Evolutionary conservation across 2,797 vertebrate species (phyloP), one percentile per base, ranked within the genome.

Genomic region (Allobates femoralis): DNA sequence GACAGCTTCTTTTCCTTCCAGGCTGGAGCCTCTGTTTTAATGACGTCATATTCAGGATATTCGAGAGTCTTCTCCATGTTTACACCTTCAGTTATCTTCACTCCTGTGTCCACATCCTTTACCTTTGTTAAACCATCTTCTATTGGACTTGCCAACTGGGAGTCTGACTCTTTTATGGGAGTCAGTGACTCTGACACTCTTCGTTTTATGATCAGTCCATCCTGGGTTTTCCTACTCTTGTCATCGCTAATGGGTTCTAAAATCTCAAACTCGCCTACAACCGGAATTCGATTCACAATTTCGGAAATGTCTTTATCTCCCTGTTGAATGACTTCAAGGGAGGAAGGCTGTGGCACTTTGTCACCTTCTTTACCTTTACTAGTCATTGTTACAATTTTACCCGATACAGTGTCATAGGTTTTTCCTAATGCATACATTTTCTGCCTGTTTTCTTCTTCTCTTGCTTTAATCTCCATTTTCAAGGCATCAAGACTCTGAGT

Each of bases 121-220:
- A 89, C 87, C 86, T 91, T 93, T 90, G 89, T 89, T 82, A 85
- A 82, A 64, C 64, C 91, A 1, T 93, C 92, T 0, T 94, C 94
- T 88, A 94, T 92, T 0, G 94, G 94, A 81, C 94, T 96, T 85
- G 82, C 95, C 89, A 85, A 89, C 0, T 91, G 95, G 2, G 94
- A 96, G 89, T 96, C 96, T 0, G 94, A 90, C 83, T 98, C 97
- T 90, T 95, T 95, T 91, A 97, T 93, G 89, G 97, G 96, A 21
- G 96, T 94, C 87, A 97, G 93, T 8, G 92, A 93, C 85, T 95
- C 95, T 0, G 94, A 95, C 53, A 92, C 53, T 85, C 88, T 94
- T 85, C 94, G 90, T 87, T 93, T 93, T 0, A 88, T n/a, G 2
- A 88, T 90, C 11, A 91, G 92, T 82, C 84, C 14, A 8, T 95